Percentiles rank a stretch among this genome's conserved stretches.
These are phyloP conservation scores for Bergia sp. DNA, from an alignment of 92 coral and sea anemone species.

Conservation along the genomic window DNA sequence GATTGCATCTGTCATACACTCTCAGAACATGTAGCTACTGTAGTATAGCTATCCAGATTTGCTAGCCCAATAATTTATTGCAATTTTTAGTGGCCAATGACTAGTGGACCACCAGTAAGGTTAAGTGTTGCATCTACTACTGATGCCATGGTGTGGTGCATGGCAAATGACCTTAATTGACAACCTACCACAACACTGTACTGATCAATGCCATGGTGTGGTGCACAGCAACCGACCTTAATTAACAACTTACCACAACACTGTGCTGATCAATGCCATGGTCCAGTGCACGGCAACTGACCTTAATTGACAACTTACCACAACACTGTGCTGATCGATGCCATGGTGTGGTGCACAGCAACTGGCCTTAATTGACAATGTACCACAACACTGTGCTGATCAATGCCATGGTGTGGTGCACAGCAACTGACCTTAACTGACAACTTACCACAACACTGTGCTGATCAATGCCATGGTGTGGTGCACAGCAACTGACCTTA, in stretches of 20 bases:
- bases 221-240: too few relatives aligned
- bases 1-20: too few relatives aligned
- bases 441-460: constrained; percentile 70
- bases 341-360: constrained; percentile 49
- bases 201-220: constrained; percentile 74
- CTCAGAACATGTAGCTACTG: too few relatives aligned
- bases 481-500: neutral
- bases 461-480: neutral
- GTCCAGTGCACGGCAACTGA: too few relatives aligned
- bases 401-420: neutral
- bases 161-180: neutral
- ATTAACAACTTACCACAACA: too few relatives aligned
- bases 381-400: neutral
- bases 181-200: constrained; percentile 81
- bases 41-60: too few relatives aligned
- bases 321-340: constrained; percentile 80
- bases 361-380: too few relatives aligned
- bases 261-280: neutral
- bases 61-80: too few relatives aligned
- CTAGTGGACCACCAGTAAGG: too few relatives aligned
- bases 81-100: too few relatives aligned
- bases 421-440: neutral
- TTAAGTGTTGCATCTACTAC: too few relatives aligned
- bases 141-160: constrained; percentile 61
- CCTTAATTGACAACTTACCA: constrained; percentile 55